A percentile compares a stretch with the other conserved stretches of the same genome.
These are phyloP conservation scores for Xenopus laevis DNA, from an alignment of 2,113 vertebrate genomes.

Conservation along the genomic window DNA sequence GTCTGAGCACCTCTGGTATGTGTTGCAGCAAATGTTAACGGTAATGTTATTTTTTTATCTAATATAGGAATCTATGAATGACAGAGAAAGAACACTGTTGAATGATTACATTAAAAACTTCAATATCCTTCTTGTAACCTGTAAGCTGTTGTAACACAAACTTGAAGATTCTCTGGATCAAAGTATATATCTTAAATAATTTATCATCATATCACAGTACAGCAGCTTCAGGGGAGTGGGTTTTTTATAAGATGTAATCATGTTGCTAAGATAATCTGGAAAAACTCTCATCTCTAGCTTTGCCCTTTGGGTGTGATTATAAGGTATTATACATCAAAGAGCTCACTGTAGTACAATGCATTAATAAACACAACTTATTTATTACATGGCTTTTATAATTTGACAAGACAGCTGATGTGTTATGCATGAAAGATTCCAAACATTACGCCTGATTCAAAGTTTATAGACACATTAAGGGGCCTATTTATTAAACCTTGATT, in stretches of 20 bases:
- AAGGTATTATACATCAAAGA: conserved; percentile 58
- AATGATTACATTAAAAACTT: conserved; percentile 39
- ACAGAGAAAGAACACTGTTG: conserved; percentile 6
- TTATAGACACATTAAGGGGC: conserved; percentile 11
- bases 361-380: conserved; percentile 54
- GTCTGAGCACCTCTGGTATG: no score
- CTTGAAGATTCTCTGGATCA: conserved; percentile 54
- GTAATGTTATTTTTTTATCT: no score
- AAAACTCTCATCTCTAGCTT: conserved; percentile 53
- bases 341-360: conserved; percentile 51
- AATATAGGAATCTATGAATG: background rate
- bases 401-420: conserved; percentile 36
- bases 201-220: conserved; percentile 61
- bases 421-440: conserved; percentile 24
- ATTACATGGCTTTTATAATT: conserved; percentile 38
- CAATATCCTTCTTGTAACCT: conserved; percentile 38
- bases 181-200: conserved; percentile 64
- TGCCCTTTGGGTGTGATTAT: conserved; percentile 56
- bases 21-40: no score
- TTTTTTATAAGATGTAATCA: conserved; percentile 56
- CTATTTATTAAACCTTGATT: background rate
- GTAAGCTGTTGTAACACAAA: conserved; percentile 41
- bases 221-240: conserved; percentile 51
- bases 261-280: conserved; percentile 50
- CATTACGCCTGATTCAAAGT: conserved; percentile 12